A percentile compares a stretch with the other conserved stretches of the same genome.
Evolutionary conservation across 2,888 invertebrate genomes (phyloP).

Genomic region (Crioceris asparagi): DNA sequence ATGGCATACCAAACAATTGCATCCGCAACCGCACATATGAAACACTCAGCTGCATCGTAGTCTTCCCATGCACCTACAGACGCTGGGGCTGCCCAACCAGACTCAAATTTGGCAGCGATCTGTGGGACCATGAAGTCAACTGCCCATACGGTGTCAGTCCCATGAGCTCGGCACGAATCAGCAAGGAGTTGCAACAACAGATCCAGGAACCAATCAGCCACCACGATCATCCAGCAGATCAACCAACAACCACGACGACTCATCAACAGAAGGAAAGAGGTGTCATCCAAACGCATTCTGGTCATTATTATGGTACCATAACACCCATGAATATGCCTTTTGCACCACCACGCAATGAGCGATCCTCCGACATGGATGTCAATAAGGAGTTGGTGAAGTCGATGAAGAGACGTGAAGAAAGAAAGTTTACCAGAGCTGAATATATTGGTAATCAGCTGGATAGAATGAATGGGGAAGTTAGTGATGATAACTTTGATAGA

Average conservation of each 20-base stretch:
- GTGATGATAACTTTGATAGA: too few relatives aligned
- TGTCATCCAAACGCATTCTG: constrained; percentile 31
- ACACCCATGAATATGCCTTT: constrained; percentile 20
- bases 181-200: constrained; percentile 2
- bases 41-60: constrained; percentile 25
- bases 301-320: constrained; percentile 29
- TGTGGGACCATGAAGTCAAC: constrained; percentile 29
- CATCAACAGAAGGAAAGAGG: constrained; percentile 25
- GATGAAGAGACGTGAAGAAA: constrained; percentile 21
- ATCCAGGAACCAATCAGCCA: constrained; percentile 6
- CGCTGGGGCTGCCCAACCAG: constrained; percentile 21
- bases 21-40: constrained; percentile 29
- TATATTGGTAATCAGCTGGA: constrained; percentile 12
- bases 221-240: too few relatives aligned
- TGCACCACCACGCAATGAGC: constrained; percentile 23
- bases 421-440: constrained; percentile 17
- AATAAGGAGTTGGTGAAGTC: constrained; percentile 21
- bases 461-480: constrained; percentile 11
- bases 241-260: too few relatives aligned
- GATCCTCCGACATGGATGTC: constrained; percentile 12
- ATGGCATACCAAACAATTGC: constrained; percentile 23
- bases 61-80: constrained; percentile 31
- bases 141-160: constrained; percentile 29
- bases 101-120: constrained; percentile 25
- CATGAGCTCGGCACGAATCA: constrained; percentile 18